A percentile compares a stretch with the other conserved stretches of the same genome.
phyloP scores from a whole-genome alignment of 2,113 vertebrate genomes.

The Erythrolamprus reginae region DNA sequence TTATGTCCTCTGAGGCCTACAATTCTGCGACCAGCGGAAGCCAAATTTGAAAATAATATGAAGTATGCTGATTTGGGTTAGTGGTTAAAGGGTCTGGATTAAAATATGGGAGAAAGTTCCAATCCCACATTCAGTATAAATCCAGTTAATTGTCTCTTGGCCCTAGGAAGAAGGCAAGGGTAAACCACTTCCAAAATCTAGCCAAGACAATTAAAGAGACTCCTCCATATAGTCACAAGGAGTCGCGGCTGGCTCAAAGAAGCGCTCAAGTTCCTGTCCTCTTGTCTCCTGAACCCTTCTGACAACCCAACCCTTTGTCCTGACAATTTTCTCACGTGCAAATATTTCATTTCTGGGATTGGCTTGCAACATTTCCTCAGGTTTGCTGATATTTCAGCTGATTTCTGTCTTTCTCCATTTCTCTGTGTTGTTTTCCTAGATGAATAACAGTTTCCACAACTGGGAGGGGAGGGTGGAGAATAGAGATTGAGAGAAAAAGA shows the following conservation, averaged over 20 bases:
- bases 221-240: neutral
- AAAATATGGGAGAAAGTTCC: neutral
- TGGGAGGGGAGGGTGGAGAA: neutral
- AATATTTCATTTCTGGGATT: neutral
- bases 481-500: neutral
- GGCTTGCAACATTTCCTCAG: slow-evolving; percentile 11
- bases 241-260: neutral
- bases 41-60: neutral
- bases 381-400: neutral
- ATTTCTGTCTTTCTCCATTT: neutral
- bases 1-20: neutral
- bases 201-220: neutral
- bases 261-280: neutral
- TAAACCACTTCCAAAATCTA: neutral
- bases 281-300: neutral
- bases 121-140: neutral
- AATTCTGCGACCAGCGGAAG: neutral
- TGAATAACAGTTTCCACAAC: slow-evolving; percentile 3
- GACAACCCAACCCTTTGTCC: neutral
- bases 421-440: neutral
- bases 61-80: neutral
- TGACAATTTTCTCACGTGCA: neutral
- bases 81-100: neutral
- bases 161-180: neutral
- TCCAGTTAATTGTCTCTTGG: neutral